phyloP scores from a whole-genome alignment of 2,888 invertebrate genomes.

The Xylophagus ater region DNA sequence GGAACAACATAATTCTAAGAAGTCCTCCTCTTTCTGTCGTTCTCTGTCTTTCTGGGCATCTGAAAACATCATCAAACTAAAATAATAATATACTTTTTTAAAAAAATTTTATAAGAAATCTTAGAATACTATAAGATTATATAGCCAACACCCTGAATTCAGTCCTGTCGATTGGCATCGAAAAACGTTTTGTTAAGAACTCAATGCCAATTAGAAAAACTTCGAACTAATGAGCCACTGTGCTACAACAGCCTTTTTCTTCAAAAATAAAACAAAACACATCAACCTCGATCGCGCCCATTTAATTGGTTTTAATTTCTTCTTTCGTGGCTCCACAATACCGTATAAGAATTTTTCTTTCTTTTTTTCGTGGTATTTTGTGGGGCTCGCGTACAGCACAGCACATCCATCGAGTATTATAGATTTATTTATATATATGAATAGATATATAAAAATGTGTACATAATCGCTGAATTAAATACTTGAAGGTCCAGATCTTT shows the following conservation, averaged over 20 bases:
- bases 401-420: too few species aligned
- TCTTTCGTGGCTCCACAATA: constrained; percentile 16
- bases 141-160: constrained; percentile 10
- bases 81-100: too few species aligned
- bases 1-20: constrained; percentile 39
- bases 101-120: constrained; percentile 1
- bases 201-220: constrained; percentile 28
- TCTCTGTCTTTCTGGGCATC: background rate
- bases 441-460: too few species aligned
- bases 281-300: constrained; percentile 24
- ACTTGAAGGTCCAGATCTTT: too few species aligned
- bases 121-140: too few species aligned
- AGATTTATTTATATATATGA: too few species aligned
- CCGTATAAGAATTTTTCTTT: background rate
- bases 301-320: constrained; percentile 29
- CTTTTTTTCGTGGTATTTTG: background rate
- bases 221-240: constrained; percentile 27
- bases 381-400: too few species aligned
- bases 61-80: too few species aligned
- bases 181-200: constrained; percentile 25
- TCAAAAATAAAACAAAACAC: constrained; percentile 13
- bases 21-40: constrained; percentile 15
- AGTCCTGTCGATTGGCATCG: constrained; percentile 21
- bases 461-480: too few species aligned
- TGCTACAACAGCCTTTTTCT: constrained; percentile 23